phyloP scores from a whole-genome alignment of 2,113 vertebrate species.

The Cyanoderma ruficeps region DNA sequence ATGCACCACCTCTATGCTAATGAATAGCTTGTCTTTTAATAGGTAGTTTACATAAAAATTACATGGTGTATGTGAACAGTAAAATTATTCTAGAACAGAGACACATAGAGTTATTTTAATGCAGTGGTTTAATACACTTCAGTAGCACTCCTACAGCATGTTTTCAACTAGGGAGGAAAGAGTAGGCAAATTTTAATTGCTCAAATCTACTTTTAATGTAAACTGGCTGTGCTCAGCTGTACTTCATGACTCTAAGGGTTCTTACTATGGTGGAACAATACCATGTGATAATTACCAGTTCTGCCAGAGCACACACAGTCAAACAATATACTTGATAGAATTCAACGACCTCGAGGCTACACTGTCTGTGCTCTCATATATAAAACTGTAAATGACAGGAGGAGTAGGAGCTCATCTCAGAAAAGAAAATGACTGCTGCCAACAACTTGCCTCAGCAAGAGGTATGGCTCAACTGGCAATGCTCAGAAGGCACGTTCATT shows the following conservation, averaged over 20 bases:
- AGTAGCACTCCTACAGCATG: neutral
- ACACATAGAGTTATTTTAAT: neutral
- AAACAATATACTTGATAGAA: constrained; percentile 4
- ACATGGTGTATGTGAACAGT: neutral
- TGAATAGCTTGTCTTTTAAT: neutral
- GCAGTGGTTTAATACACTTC: neutral
- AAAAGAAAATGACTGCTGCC: neutral
- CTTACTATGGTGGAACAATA: neutral
- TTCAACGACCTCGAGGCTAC: neutral
- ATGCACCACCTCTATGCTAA: neutral
- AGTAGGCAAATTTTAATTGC: constrained; percentile 11
- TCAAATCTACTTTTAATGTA: constrained; percentile 12
- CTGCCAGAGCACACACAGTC: neutral
- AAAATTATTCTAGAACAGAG: neutral
- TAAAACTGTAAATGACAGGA: neutral
- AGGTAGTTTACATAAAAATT: neutral
- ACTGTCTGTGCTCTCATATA: neutral
- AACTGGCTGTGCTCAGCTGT: neutral
- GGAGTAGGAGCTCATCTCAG: neutral
- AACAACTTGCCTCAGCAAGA: neutral
- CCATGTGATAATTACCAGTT: constrained; percentile 6
- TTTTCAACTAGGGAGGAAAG: constrained; percentile 1
- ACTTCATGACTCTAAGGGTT: neutral
- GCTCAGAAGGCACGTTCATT: neutral
- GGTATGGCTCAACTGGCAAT: neutral